phyloP scores from a whole-genome alignment of 2,888 invertebrate species.

The Netelia fuscicornis region DNA sequence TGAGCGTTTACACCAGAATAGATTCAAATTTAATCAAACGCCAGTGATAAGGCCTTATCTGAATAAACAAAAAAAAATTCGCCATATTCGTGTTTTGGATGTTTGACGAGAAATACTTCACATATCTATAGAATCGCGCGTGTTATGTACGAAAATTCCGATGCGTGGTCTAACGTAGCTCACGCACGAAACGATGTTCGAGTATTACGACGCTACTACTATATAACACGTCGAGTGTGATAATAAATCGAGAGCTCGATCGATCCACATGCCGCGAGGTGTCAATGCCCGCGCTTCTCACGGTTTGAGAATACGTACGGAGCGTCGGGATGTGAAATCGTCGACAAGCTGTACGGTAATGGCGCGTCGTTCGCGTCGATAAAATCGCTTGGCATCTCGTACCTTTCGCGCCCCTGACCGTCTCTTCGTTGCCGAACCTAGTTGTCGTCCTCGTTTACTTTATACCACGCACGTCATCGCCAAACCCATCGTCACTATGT shows the following conservation, averaged over 20 bases:
- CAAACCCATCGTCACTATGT: slow-evolving; percentile 4
- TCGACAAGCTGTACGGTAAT: slow-evolving; percentile 21
- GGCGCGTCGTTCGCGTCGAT: slow-evolving; percentile 42
- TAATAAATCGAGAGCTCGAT: slow-evolving; percentile 75
- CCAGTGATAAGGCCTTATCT: too few species aligned
- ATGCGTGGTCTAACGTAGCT: background rate
- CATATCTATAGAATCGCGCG: background rate
- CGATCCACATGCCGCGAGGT: slow-evolving; percentile 71
- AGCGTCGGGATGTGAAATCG: background rate
- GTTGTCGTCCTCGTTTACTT: slow-evolving; percentile 6
- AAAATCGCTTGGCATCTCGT: slow-evolving; percentile 60
- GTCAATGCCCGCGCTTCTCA: slow-evolving; percentile 74
- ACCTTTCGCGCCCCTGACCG: slow-evolving; percentile 36
- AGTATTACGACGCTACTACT: background rate
- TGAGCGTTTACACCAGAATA: too few species aligned
- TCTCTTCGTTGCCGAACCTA: slow-evolving; percentile 6
- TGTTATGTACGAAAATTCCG: background rate
- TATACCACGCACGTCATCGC: slow-evolving; percentile 15
- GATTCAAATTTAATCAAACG: too few species aligned
- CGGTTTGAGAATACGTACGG: slow-evolving; percentile 26
- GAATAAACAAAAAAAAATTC: too few species aligned
- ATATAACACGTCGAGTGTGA: slow-evolving; percentile 63
- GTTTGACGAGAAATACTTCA: too few species aligned
- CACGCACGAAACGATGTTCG: background rate
- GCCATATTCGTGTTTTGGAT: too few species aligned